These are phyloP conservation scores for Mystacornis crossleyi DNA, from an alignment of 2,113 vertebrate genomes.

Conservation along the genomic window DNA sequence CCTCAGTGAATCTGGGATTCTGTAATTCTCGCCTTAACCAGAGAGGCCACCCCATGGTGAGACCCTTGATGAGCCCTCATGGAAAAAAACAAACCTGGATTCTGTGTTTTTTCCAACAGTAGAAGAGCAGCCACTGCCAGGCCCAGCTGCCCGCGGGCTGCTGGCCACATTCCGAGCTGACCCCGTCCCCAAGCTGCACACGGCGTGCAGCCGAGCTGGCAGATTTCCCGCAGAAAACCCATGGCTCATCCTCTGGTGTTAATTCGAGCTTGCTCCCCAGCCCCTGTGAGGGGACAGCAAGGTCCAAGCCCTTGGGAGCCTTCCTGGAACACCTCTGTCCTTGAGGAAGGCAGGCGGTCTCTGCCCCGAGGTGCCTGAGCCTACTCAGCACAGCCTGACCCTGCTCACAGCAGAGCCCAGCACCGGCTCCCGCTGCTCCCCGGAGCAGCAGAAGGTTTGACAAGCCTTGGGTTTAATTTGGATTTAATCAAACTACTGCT, in stretches of 20 bases:
- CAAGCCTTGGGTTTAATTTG: not conserved
- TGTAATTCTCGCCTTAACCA: not conserved
- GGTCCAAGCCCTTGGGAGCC: not conserved
- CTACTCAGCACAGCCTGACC: not conserved
- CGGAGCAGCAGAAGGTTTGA: not conserved
- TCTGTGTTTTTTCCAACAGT: fast-evolving
- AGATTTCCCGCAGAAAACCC: fast-evolving
- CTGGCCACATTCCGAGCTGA: not conserved
- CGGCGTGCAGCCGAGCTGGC: not conserved
- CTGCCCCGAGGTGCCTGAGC: not conserved
- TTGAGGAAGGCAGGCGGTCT: not conserved
- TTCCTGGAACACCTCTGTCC: not conserved
- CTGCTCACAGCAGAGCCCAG: not conserved
- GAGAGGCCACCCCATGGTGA: not conserved
- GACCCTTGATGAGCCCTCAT: not conserved
- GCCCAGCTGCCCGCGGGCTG: not conserved
- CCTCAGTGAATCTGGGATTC: not conserved
- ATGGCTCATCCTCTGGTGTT: not conserved
- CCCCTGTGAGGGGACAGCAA: not conserved
- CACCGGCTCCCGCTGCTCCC: not conserved
- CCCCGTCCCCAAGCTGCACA: not conserved
- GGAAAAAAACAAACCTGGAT: not conserved
- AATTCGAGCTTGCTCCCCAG: not conserved
- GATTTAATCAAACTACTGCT: not conserved
- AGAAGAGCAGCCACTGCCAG: not conserved